A percentile compares a stretch with the other conserved stretches of the same genome.
phyloP scores from a whole-genome alignment of 2,113 vertebrate species.

The Podarcis cretensis region DNA sequence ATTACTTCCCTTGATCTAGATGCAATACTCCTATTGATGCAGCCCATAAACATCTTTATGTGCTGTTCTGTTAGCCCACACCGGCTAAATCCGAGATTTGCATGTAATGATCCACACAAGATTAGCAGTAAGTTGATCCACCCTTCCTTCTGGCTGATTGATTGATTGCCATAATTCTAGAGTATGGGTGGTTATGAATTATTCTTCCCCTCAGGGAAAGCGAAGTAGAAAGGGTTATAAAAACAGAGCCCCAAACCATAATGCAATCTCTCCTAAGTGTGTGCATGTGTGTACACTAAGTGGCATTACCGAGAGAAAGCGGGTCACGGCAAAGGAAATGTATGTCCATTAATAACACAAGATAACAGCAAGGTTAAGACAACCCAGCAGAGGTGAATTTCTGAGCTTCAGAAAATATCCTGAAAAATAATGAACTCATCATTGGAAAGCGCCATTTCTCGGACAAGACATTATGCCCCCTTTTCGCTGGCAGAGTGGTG shows the following conservation, averaged over 20 bases:
- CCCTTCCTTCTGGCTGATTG: not conserved
- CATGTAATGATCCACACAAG: not conserved
- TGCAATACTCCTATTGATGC: too few species aligned
- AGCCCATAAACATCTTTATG: too few species aligned
- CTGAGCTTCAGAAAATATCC: not conserved
- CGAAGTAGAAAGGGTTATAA: not conserved
- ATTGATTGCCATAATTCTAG: slow-evolving; percentile 4
- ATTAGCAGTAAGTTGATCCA: not conserved
- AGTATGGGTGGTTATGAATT: slow-evolving; percentile 1
- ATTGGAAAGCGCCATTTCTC: not conserved
- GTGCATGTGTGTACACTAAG: not conserved
- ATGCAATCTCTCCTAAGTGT: not conserved
- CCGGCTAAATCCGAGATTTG: not conserved
- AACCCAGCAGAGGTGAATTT: not conserved
- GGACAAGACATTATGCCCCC: not conserved
- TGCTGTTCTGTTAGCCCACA: not conserved
- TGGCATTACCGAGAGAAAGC: not conserved
- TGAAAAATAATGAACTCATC: not conserved
- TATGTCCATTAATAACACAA: slow-evolving; percentile 18
- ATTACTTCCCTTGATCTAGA: too few species aligned
- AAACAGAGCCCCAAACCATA: not conserved
- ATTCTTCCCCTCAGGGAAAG: not conserved
- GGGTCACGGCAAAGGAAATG: not conserved
- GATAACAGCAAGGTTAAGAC: not conserved
- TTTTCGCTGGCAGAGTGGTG: not conserved